Evolutionary conservation across 2,888 invertebrate species (phyloP).

Genomic region (Amphipyra berbera): DNA sequence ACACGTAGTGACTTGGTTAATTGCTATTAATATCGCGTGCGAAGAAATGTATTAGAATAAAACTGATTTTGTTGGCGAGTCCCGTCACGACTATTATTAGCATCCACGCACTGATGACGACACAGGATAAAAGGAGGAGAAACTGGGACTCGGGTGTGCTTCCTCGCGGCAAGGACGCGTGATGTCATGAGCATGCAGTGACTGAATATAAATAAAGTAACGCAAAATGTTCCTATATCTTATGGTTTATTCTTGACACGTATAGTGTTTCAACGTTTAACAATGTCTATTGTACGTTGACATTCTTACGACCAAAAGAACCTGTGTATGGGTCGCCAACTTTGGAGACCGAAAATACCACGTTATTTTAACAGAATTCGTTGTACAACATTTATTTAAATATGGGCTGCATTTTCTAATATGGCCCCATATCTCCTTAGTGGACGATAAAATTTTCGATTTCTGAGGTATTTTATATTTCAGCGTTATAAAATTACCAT

Average conservation of each 20-base stretch:
- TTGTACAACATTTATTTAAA: slow-evolving; percentile 7
- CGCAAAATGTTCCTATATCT: slow-evolving; percentile 68
- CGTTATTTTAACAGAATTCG: slow-evolving; percentile 19
- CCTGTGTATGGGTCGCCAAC: slow-evolving; percentile 49
- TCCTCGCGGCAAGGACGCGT: slow-evolving; percentile 86
- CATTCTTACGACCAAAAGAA: slow-evolving; percentile 53
- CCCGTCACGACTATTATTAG: slow-evolving; percentile 78
- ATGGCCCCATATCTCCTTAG: no score
- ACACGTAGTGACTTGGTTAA: slow-evolving; percentile 62
- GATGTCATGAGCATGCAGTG: slow-evolving; percentile 80
- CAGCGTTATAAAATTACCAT: neutral
- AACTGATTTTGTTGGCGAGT: slow-evolving; percentile 61
- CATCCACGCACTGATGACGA: slow-evolving; percentile 73
- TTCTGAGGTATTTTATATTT: neutral
- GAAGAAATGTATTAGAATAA: slow-evolving; percentile 49
- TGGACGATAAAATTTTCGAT: no score
- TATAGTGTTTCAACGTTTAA: slow-evolving; percentile 72
- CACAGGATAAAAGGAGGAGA: slow-evolving; percentile 85
- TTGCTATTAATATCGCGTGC: slow-evolving; percentile 59
- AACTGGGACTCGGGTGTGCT: slow-evolving; percentile 82
- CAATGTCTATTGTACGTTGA: slow-evolving; percentile 67
- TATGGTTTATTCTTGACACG: slow-evolving; percentile 77
- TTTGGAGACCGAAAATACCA: slow-evolving; percentile 52
- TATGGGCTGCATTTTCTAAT: neutral
- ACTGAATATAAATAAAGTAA: slow-evolving; percentile 77